phyloP scores from a whole-genome alignment of 2,113 vertebrate species.

The Burhinus bistriatus region DNA sequence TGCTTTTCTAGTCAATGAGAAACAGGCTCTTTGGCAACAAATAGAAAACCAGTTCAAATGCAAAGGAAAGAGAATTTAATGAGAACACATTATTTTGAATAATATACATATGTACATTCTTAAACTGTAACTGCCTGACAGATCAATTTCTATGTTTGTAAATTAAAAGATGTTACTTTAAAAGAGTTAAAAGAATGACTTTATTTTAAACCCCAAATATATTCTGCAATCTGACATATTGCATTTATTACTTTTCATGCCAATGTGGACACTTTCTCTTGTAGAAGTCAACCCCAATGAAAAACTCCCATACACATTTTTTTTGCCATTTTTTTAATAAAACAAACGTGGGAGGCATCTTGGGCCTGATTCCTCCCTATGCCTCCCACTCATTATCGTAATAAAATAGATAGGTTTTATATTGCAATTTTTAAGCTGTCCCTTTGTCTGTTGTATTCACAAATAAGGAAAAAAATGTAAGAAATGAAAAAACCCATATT shows the following conservation, averaged over 20 bases:
- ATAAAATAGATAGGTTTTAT: not conserved
- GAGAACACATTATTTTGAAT: not conserved
- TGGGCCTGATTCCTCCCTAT: not conserved
- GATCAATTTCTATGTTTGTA: not conserved
- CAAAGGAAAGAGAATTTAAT: slow-evolving; percentile 29
- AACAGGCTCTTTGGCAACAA: not conserved
- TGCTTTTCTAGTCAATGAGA: not conserved
- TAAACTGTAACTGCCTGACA: not conserved
- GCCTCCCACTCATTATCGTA: not conserved
- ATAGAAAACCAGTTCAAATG: not conserved
- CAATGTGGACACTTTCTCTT: not conserved
- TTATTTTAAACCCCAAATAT: not conserved
- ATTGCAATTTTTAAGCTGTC: not conserved
- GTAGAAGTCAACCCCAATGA: not conserved
- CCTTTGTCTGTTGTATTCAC: not conserved
- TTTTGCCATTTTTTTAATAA: not conserved
- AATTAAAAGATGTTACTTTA: not conserved
- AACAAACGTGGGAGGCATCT: not conserved
- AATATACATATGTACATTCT: not conserved
- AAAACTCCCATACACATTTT: not conserved
- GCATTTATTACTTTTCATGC: not conserved
- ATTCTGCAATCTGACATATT: not conserved
- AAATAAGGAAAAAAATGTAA: not conserved
- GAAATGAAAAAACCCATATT: not conserved
- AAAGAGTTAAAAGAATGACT: not conserved